phyloP scores from a whole-genome alignment of 2,113 vertebrate species.

The Alectura lathami region DNA sequence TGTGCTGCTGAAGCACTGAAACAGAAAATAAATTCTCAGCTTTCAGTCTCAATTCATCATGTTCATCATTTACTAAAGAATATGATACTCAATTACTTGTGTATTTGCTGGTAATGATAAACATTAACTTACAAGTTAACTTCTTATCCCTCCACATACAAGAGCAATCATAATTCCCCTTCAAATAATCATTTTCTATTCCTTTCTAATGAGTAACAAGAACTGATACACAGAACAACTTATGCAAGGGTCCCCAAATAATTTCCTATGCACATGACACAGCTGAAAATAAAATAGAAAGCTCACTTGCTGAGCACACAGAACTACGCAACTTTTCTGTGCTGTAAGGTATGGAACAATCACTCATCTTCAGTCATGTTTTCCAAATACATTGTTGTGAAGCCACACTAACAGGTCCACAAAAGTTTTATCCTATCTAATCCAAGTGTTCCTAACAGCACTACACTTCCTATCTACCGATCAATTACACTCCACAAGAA shows the following conservation, averaged over 20 bases:
- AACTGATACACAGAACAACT: not conserved
- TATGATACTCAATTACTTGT: conserved; percentile 43
- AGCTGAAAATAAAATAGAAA: not conserved
- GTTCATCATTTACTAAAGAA: conserved; percentile 36
- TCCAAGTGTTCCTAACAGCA: not conserved
- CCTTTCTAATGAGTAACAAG: not conserved
- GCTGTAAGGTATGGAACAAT: not conserved
- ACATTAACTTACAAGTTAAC: conserved; percentile 46
- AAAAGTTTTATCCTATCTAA: not conserved
- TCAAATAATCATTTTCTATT: not conserved
- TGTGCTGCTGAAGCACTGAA: conserved; percentile 26
- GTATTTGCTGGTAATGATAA: conserved; percentile 63
- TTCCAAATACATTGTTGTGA: not conserved
- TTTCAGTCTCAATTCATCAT: conserved; percentile 48
- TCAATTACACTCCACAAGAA: not conserved
- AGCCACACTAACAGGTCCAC: not conserved
- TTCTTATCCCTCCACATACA: not conserved
- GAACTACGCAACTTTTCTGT: not conserved
- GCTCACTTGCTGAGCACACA: not conserved
- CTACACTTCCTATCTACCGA: not conserved
- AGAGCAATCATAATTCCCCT: not conserved
- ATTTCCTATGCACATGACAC: not conserved
- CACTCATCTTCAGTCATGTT: not conserved
- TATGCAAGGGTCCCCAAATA: not conserved
- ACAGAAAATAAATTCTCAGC: not conserved